These are phyloP conservation scores for Centruroides vittatus DNA, from an alignment of 1,140 invertebrate species.

Conservation along the genomic window DNA sequence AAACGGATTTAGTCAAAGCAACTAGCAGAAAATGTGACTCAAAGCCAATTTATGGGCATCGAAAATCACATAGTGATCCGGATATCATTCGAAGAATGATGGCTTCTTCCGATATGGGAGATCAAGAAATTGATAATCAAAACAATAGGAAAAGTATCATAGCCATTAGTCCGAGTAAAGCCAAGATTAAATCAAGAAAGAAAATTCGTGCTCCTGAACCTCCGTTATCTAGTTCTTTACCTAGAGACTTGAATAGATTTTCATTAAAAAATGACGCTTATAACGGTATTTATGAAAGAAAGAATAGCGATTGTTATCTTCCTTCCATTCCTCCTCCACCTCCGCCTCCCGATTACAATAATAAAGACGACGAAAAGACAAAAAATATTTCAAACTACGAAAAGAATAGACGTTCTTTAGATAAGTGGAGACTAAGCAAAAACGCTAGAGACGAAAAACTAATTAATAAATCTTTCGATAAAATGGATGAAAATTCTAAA, in stretches of 20 bases:
- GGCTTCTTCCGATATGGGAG: background rate
- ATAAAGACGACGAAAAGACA: background rate
- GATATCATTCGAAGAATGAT: slow-evolving; percentile 10
- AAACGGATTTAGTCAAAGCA: slow-evolving; percentile 4
- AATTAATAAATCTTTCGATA: slow-evolving; percentile 8
- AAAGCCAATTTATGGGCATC: slow-evolving; percentile 6
- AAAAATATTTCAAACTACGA: slow-evolving; percentile 3
- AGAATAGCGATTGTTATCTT: too few relatives aligned
- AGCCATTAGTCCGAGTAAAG: slow-evolving; percentile 11
- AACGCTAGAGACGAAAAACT: background rate
- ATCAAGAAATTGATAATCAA: background rate
- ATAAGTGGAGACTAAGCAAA: slow-evolving; percentile 13
- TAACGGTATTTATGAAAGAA: too few relatives aligned
- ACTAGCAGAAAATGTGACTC: slow-evolving; percentile 1
- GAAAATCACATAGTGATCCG: slow-evolving; percentile 13
- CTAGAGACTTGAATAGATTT: slow-evolving; percentile 1
- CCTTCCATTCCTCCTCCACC: slow-evolving; percentile 1
- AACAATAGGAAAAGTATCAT: slow-evolving; percentile 8
- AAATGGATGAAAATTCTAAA: background rate
- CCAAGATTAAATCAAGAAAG: slow-evolving; percentile 12
- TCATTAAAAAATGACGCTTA: too few relatives aligned
- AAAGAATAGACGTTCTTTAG: slow-evolving; percentile 9
- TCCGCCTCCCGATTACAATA: slow-evolving; percentile 11
- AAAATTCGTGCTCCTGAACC: slow-evolving; percentile 7
- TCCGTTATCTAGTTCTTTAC: slow-evolving; percentile 7